Evolutionary conservation across 2,888 invertebrate genomes (phyloP), one percentile per base, ranked within the genome.

Genomic region (Thumatha senex): DNA sequence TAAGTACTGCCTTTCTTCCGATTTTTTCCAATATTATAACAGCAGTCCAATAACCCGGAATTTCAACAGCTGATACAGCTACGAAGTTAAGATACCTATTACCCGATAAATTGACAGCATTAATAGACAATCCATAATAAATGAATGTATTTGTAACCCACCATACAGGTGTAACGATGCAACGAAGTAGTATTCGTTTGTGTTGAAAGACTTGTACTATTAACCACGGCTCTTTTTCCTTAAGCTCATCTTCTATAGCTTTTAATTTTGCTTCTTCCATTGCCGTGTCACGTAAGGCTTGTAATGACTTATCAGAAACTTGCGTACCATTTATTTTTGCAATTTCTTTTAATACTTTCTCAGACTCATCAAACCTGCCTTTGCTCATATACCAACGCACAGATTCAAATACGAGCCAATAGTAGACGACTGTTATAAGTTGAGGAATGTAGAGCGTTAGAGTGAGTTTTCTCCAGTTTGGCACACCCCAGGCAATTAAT

Each of bases 321-420:
- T 67, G 34, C 31, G 55, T 80, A 10, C 91, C 89, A 58, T 95
- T 95, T 0, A 93, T 82, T 61, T 81, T 84, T 0, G 95, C 94
- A 2, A 95, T 93, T 54, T 88, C 92, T 38, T 92, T 90, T 8
- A 95, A 80, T 1, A 95, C 92, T 11, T 74, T 76, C 61, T 94
- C 93, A 0, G 95, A 95, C 57, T 94, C 93, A 11, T 93, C 92
- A 51, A 92, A 92, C 46, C 93, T 92, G 0, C 94, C 94, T 70
- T 95, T 94, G 49, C 94, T 94, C 59, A 96, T 82, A 44, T 96
- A 92, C 96, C 96, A 97, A 46, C 96, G 92, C 0, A 95, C 91
- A 1, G 95, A 95, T 79, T 96, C 96, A 0, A 94, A 93, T 50
- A 95, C 83, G 8, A 94, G 67, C 93, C 95, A 95, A 58, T 93